phyloP scores from a whole-genome alignment of 2,888 invertebrate genomes.

The Calliphora vomitoria region DNA sequence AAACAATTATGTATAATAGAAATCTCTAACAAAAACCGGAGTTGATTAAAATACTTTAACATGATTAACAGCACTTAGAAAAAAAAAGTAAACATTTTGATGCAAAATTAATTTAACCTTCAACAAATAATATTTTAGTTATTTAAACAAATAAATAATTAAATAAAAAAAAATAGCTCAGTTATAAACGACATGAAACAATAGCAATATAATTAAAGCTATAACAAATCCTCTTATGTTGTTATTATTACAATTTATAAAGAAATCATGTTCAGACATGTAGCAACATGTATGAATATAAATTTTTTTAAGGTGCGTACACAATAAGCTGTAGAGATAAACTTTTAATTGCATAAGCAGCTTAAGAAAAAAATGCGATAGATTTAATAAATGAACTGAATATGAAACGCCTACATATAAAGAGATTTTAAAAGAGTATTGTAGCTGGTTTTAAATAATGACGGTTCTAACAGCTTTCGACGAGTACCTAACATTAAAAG shows the following conservation, averaged over 20 bases:
- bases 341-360: conserved; percentile 61
- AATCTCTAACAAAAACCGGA: not conserved
- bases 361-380: conserved; percentile 40
- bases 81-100: not conserved
- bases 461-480: no score
- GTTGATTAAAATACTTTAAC: not conserved
- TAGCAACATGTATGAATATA: conserved; percentile 2
- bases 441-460: no score
- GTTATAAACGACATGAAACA: not conserved
- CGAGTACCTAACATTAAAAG: no score
- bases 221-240: conserved; percentile 29
- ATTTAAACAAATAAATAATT: not conserved
- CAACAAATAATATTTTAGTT: not conserved
- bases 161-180: not conserved
- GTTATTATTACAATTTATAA: conserved; percentile 12
- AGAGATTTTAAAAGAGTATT: not conserved
- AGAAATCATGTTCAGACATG: not conserved
- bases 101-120: not conserved
- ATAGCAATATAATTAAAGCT: not conserved
- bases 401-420: conserved; percentile 34
- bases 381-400: conserved; percentile 13
- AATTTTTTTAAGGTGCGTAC: conserved; percentile 46
- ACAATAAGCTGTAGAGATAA: not conserved
- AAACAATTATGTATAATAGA: not conserved
- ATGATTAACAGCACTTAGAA: not conserved